Base-by-base conservation (phyloP, 1,140 invertebrate genomes). In the Camponotus floridanus region DNA sequence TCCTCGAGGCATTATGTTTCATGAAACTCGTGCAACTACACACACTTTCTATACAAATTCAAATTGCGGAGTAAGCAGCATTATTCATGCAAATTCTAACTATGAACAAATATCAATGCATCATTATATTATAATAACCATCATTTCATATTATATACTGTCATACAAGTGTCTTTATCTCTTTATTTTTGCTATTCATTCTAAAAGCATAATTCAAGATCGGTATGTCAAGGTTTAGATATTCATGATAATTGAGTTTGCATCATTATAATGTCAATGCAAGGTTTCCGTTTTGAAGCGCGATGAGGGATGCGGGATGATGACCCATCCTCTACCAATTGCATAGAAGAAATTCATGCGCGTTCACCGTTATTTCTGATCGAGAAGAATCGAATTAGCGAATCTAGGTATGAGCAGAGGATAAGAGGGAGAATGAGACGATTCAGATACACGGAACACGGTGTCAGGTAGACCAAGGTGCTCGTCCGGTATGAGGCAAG, bases 381-480 rank as follows among this genome's bases (percentile, higher is more conserved):
- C 33, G 26, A n/a, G 51, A 59, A 45, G 42, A 3, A 39, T 42
- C 51, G 33, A 65, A 74, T 73, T 36, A 73, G 79, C 36, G 45
- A 76, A 61, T 45, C 59, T 13, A 76, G 18, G 31, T 85, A 36
- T 21, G 18, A 13, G 39, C 18, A 13, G 21, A 55, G 9, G 39
- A n/a, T 13, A 33, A 45, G 45, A 67, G 26, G n/a, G 70, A 73
- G 31, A 62, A 62, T 31, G 68, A 64, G 51, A 83, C n/a, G 76
- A 26, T 42, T 78, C n/a, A 21, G 31, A 57, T 39, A 79, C 36
- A 73, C 18, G 33, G 57, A 85, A 76, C 86, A 85, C 84, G 73
- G 81, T 51, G 15, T 51, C 48, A 51, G 48, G 13, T 79, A 70
- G 76, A 90, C 73, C 83, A 90, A 91, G 85, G 88, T 92, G 64